Base-by-base conservation (phyloP, 1,140 invertebrate species). In the Zaprionus lachaisei region DNA sequence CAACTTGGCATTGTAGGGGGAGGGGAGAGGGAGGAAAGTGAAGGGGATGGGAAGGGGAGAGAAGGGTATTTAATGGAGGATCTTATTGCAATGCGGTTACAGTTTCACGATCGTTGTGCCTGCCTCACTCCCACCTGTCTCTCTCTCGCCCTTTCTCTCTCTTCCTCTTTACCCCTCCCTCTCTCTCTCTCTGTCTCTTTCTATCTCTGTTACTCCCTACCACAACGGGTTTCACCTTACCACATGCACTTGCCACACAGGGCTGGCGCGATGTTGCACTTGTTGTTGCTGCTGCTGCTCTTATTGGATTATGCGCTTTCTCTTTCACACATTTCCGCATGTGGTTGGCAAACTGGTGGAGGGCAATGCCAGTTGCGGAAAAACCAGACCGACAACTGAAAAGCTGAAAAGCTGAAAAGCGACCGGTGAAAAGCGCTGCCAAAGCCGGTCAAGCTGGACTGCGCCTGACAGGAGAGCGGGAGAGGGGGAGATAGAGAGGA, bases 291-390 rank as follows among this genome's bases (percentile, higher is more conserved):
- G 47, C 4, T 49, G 20, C 47, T 41, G 72, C 24, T 78, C 58
- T 87, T 87, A 87, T 87, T 89, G 84, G 83, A 87, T 87, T 87
- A 87, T 80, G 77, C 74, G 83, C 80, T 87, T 87, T 87, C 83
- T 87, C 84, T 84, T 87, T 89, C 81, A 89, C 84, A 89, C 83
- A 87, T 80, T 87, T 87, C 83, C 83, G 84, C 83, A 75, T 87
- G 56, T 56, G 49, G 49, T 26, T 62, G 81, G 49, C 54, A 65
- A 69, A 77, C 67, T 34, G 31, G 71, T 69, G 72, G 65, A 71
- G 76, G 80, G 81, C 80, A 87, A 73, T 70, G 76, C 67, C 66
- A 55, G 54, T 62, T 67, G 80, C 75, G 77, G 84, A 80, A 83
- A 87, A 87, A 86, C 83, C 83, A 86, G 84, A 83, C 77, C 60